Base-by-base conservation (phyloP, 2,888 invertebrate genomes). In the Spialia ferax region DNA sequence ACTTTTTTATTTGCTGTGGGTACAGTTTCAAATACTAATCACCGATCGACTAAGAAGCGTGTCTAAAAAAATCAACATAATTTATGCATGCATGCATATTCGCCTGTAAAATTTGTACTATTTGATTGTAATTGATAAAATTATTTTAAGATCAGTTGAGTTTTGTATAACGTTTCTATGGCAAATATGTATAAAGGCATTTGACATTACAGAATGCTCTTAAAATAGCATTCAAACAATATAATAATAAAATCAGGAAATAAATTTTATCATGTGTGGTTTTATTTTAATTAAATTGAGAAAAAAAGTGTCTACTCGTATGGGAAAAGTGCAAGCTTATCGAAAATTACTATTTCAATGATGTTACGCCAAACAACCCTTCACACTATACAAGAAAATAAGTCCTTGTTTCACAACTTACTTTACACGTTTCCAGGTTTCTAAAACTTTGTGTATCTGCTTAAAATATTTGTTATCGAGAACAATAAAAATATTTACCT, bases 111-210 rank as follows among this genome's bases (percentile, higher is more conserved):
- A 79, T 79, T 79, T 50, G 48, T 66, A 60, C 29, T 65, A 60
- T 50, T 54, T 54, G 60, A 42, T 35, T 82, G 74, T 81, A 80
- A 81, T 79, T 80, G 75, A 80, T 83, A 81, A 71, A 83, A 83
- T 80, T 85, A 86, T 83, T 82, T 78, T 87, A 89, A 87, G 86
- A 86, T 84, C 85, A 85, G 85, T 89, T 90, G 86, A 85, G 86
- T 89, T 91, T 91, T 93, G 84, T 91, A 90, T 87, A 88, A 89
- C 84, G 84, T 91, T 92, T 92, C 87, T 91, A 90, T 85, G 85
- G 84, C 87, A 82, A 86, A 83, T 83, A 83, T 84, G 81, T 85
- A 86, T 82, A 78, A 84, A 89, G 83, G 87, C 87, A 89, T 89
- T 90, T 89, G 88, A 87, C 88, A 89, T 89, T 85, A 83, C 84